A percentile compares a stretch with the other conserved stretches of the same genome.
Evolutionary conservation across 2,797 vertebrate genomes (phyloP).

Genomic region (Remorina albescens): DNA sequence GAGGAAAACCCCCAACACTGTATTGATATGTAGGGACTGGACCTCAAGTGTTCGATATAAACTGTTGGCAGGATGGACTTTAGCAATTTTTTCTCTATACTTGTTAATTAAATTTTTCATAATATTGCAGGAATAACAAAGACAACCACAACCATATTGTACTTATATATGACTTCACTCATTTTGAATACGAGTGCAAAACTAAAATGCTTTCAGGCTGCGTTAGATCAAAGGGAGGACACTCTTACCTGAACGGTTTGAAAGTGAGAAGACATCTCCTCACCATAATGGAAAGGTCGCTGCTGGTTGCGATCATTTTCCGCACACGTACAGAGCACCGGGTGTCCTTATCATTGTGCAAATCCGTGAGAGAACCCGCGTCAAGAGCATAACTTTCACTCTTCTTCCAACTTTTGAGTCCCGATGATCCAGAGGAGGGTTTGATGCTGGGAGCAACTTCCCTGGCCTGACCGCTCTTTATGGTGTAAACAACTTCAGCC

Average conservation of each 20-base stretch:
- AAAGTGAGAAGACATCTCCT: conserved; percentile 97
- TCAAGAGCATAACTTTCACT: conserved; percentile 50
- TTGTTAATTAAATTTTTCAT: not conserved
- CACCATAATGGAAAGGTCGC: conserved; percentile 94
- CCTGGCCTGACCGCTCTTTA: not conserved
- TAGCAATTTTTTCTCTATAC: not conserved
- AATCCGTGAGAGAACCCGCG: not conserved
- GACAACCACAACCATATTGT: not conserved
- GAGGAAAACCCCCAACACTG: not conserved
- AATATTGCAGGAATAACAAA: not conserved
- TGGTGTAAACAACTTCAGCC: conserved; percentile 52
- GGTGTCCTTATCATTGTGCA: conserved; percentile 41
- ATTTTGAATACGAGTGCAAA: not conserved
- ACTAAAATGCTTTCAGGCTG: not conserved
- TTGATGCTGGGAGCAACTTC: conserved; percentile 50
- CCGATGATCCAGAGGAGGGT: not conserved
- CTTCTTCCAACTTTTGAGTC: not conserved
- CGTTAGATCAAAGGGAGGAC: not conserved
- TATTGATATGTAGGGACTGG: not conserved
- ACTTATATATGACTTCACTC: fast-evolving
- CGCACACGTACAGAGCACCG: conserved; percentile 41
- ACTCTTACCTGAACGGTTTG: conserved; percentile 96
- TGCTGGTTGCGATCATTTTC: conserved; percentile 82
- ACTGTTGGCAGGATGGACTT: no score
- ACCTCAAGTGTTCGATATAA: not conserved